Base-by-base conservation (phyloP, 2,797 vertebrate species). In the Mionectes olivaceus region DNA sequence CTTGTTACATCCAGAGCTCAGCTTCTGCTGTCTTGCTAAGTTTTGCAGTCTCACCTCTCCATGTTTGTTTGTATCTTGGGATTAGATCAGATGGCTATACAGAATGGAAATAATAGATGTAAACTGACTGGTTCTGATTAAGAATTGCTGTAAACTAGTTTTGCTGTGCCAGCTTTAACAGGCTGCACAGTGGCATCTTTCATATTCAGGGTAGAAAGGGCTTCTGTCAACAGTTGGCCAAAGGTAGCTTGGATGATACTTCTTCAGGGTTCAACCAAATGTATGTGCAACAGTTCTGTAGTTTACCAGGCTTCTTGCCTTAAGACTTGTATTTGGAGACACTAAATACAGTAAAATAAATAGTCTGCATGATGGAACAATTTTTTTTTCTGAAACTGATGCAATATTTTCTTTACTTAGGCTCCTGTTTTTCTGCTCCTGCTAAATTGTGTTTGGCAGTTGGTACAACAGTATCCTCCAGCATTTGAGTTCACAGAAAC, bases 401-500 rank as follows among this genome's bases (percentile, higher is more conserved):
- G 5, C 27, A 68, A 1, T 93, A 19, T 89, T 97, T 94, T 65
- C 76, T 93, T 96, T 95, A 60, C n/a, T 10, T 90, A 98, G 98
- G 98, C 98, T 52, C 98, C 99, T 4, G 96, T 99, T 89, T 99
- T 99, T 95, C 98, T 99, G 90, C 97, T 99, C 46, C 98, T 99
- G n/a, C 94, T 99, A 89, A 98, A 99, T 68, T 99, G 98, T 67
- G 98, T 99, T 68, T 99, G 99, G 98, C 98, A 99, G 96, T 95
- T 99, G 67, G 94, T 98, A 30, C 98, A 98, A 82, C 99, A 99
- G 93, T 97, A 99, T 79, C 97, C 98, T 43, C 97, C 98, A 7
- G 98, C 99, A 3, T 99, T 99, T 96, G 98, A 99, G 93, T 99
- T 99, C 97, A n/a, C 98, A 3, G 99, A 99, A 97, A 99, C 99